Evolutionary conservation across 2,113 vertebrate genomes (phyloP).

Genomic region (Caretta caretta): DNA sequence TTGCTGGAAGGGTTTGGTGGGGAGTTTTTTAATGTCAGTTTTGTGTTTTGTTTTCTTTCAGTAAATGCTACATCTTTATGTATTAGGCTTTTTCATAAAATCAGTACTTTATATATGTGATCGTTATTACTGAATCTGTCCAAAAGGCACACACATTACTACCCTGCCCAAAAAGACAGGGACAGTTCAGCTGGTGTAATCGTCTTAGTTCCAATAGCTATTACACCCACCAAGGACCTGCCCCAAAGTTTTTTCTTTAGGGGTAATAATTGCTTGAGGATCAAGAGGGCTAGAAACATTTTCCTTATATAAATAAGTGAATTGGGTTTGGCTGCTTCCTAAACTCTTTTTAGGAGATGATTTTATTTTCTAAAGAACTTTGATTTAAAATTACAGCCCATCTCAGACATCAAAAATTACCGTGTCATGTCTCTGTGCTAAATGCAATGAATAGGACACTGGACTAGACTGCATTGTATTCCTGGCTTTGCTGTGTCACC

Average conservation of each 20-base stretch:
- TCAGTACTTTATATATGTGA: slow-evolving; percentile 27
- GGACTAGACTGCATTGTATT: not conserved
- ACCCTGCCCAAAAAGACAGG: not conserved
- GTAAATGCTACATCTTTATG: slow-evolving; percentile 25
- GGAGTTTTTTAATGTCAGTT: not conserved
- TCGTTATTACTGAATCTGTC: slow-evolving; percentile 43
- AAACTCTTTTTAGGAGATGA: slow-evolving; percentile 55
- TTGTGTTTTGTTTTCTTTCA: slow-evolving; percentile 51
- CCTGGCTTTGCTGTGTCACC: slow-evolving; percentile 19
- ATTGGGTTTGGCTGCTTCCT: slow-evolving; percentile 62
- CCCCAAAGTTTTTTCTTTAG: not conserved
- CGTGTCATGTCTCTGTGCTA: not conserved
- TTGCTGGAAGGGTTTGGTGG: slow-evolving; percentile 13
- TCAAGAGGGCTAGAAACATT: slow-evolving; percentile 65
- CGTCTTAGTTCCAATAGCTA: not conserved
- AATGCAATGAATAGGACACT: not conserved
- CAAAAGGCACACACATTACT: slow-evolving; percentile 3
- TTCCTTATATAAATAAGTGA: slow-evolving; percentile 61
- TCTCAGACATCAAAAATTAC: slow-evolving; percentile 42
- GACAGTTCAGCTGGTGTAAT: not conserved
- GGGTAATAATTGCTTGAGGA: slow-evolving; percentile 56
- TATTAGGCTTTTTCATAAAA: slow-evolving; percentile 47
- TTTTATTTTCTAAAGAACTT: not conserved
- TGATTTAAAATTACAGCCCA: not conserved
- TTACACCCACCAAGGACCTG: not conserved